Evolutionary conservation across 2,113 vertebrate genomes (phyloP).

Genomic region (Hemiprocne comata): DNA sequence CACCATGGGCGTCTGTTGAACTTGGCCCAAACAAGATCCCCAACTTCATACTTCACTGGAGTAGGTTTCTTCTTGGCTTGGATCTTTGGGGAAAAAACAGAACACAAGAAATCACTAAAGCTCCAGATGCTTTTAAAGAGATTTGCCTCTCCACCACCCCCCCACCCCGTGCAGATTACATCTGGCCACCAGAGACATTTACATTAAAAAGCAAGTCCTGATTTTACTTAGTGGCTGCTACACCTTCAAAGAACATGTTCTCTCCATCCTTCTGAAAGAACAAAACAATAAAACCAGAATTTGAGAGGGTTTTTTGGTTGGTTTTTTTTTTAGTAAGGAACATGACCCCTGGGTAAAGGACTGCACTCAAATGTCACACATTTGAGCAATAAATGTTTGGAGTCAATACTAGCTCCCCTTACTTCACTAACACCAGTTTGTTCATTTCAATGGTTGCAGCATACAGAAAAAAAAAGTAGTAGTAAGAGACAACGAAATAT

Average conservation of each 20-base stretch:
- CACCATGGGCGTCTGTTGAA: constrained; percentile 96
- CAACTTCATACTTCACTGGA: constrained; percentile 89
- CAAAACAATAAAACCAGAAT: neutral
- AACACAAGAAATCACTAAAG: constrained; percentile 61
- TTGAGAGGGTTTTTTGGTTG: neutral
- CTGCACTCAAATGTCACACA: neutral
- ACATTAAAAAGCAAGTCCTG: constrained; percentile 39
- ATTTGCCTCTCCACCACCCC: too few species aligned
- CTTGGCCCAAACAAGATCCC: constrained; percentile 96
- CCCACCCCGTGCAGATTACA: constrained; percentile 27
- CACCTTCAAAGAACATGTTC: constrained; percentile 14
- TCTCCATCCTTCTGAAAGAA: neutral
- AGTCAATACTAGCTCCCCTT: neutral
- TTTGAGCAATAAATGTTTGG: neutral
- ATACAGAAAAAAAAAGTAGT: neutral
- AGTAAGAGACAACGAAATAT: neutral
- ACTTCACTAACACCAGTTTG: neutral
- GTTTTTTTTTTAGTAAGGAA: neutral
- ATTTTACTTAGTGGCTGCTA: constrained; percentile 26
- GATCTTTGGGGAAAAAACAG: constrained; percentile 77
- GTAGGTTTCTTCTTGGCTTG: constrained; percentile 80
- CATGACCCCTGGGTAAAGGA: neutral
- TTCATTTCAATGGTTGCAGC: neutral
- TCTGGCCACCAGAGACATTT: constrained; percentile 51
- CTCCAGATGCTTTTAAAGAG: constrained; percentile 40